A percentile compares a stretch with the other conserved stretches of the same genome.
These are phyloP conservation scores for Microcebus jonahi DNA, from an alignment of 2,113 vertebrate species.

Conservation along the genomic window DNA sequence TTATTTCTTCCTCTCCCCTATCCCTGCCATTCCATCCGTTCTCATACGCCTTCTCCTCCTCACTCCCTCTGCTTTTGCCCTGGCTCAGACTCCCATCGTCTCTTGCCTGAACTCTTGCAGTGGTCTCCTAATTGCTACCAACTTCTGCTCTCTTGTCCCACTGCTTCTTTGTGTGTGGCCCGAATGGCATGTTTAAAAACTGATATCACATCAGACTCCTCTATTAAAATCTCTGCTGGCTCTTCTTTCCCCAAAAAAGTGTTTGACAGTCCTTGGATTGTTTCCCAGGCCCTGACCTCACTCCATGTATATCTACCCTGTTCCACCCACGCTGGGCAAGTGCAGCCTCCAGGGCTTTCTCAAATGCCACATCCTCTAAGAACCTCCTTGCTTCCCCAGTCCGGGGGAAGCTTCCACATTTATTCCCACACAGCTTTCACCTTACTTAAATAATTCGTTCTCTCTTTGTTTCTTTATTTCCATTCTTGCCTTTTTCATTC, in stretches of 20 bases:
- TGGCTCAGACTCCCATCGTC: background rate
- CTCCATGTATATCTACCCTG: background rate
- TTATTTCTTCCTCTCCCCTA: background rate
- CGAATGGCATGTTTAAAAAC: background rate
- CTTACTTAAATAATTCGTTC: constrained; percentile 8
- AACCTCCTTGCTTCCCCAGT: background rate
- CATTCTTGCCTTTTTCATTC: background rate
- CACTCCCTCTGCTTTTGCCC: background rate
- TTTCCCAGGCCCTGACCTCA: background rate
- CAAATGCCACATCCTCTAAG: background rate
- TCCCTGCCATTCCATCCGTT: background rate
- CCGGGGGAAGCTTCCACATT: background rate
- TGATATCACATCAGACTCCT: background rate
- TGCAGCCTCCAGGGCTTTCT: background rate
- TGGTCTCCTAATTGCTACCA: background rate
- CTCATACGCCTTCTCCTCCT: background rate
- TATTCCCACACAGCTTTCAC: background rate
- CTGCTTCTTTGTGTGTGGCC: background rate
- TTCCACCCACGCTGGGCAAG: fast-evolving
- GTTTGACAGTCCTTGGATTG: background rate
- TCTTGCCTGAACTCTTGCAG: background rate
- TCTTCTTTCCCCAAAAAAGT: background rate
- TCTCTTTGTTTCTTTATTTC: background rate
- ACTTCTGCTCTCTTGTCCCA: background rate
- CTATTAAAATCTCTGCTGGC: background rate